Conservation (phyloP, 2,888 invertebrate species). For the Cerastis rubricosa region DNA sequence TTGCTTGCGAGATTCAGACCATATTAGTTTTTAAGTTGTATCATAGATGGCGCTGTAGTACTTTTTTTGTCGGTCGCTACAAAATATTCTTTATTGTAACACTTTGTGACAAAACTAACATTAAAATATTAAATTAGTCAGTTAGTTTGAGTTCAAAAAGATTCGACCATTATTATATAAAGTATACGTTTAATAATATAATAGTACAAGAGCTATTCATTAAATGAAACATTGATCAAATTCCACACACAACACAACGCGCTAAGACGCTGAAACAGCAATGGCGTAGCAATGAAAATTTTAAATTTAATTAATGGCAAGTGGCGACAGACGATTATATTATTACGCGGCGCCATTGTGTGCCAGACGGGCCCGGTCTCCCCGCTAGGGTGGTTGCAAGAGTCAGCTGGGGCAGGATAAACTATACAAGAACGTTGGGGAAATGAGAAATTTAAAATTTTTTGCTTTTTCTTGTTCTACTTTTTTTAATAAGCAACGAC, state of each 20-base stretch:
- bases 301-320: constrained; percentile 90
- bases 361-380: constrained; percentile 71
- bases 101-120: neutral
- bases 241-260: constrained; percentile 25
- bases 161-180: neutral
- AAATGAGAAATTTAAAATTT: neutral
- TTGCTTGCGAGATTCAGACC: too few relatives aligned
- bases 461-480: too few relatives aligned
- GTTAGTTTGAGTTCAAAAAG: neutral
- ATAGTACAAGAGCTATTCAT: constrained; percentile 16
- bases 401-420: neutral
- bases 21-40: too few relatives aligned
- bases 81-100: neutral
- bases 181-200: neutral
- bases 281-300: constrained; percentile 83
- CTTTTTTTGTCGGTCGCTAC: too few relatives aligned
- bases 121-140: neutral
- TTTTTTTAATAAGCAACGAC: too few relatives aligned
- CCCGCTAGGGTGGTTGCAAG: constrained; percentile 41
- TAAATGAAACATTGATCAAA: constrained; percentile 39
- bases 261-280: constrained; percentile 66
- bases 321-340: constrained; percentile 88
- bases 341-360: constrained; percentile 85
- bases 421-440: neutral
- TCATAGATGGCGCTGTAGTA: too few relatives aligned